Base-by-base conservation (phyloP, 30 jellyfish, hydroid and myxozoan species). In the Mastigias papua region DNA sequence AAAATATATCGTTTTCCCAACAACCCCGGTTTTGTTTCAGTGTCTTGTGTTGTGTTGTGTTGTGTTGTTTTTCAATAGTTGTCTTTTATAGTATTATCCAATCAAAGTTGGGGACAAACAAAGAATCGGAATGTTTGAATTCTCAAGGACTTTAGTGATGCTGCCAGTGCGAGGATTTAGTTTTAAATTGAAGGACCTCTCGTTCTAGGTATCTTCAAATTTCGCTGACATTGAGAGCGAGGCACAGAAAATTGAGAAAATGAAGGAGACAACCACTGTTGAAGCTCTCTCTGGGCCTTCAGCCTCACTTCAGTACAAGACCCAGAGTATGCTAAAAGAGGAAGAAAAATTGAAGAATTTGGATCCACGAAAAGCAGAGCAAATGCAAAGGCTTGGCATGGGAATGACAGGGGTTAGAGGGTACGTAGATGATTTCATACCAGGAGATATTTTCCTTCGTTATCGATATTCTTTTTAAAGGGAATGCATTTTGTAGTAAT, bases 211-310 rank as follows among this genome's bases (percentile, higher is more conserved):
- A 42, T 76, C 72, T 37, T 95, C 97, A 35, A 85, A 89, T 69
- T 94, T 94, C 64, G 88, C 97, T 29, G 95, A 97, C 11, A 94
- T 94, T 80, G 99, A 94, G 67, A 89, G 73, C 68, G 99, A 94
- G 76, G 97, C 97, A 1, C 99, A 94, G 88, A 37, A 94, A 70
- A 69, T 69, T 9, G 97, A 94, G 35, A 94, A 94, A 86, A 25
- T 94, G 75, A 86, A 92, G 49, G 97, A 94, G 88, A 61, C 85
- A 13, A 33, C 92, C 15, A 57, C 72, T 22, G 84, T 64, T 4
- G 86, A 51, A 34, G 28, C 84, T 16, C 48, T 71, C 5, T 32
- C 84, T 0, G 95, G 96, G 50, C 87, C 91, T 33, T 94, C 99
- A 19, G 83, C 97, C 21, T 34, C 97, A 13, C 91, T 94, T 21